phyloP scores from a whole-genome alignment of 2,888 invertebrate species.

The Epirrhoe alternata region DNA sequence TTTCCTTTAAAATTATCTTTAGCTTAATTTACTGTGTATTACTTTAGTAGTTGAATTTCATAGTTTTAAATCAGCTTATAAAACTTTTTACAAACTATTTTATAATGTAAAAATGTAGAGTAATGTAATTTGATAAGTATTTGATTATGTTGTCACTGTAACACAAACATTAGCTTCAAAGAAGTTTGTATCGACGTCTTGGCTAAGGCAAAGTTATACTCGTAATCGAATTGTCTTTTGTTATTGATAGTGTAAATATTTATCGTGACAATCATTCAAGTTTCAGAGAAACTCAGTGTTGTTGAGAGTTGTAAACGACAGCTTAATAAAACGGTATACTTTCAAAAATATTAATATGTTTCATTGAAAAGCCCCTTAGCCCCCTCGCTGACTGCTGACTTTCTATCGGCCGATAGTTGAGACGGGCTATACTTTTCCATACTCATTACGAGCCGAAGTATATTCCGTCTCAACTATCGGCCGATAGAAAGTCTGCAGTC shows the following conservation, averaged over 20 bases:
- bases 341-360: constrained; percentile 27
- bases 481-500: too few species aligned
- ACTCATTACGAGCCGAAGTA: too few species aligned
- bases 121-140: constrained; percentile 34
- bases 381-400: too few species aligned
- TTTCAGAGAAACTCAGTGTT: constrained; percentile 80
- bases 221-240: constrained; percentile 47
- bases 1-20: constrained; percentile 41
- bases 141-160: constrained; percentile 51
- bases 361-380: constrained; percentile 1
- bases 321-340: constrained; percentile 78
- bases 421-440: too few species aligned
- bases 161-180: constrained; percentile 66
- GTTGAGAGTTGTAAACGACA: constrained; percentile 79
- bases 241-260: constrained; percentile 62
- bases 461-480: too few species aligned
- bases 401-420: too few species aligned
- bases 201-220: constrained; percentile 44
- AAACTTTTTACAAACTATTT: constrained; percentile 65
- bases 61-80: constrained; percentile 56
- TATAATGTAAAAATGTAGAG: constrained; percentile 61
- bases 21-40: constrained; percentile 34
- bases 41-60: constrained; percentile 45
- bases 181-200: constrained; percentile 61
- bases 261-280: constrained; percentile 63